These are phyloP conservation scores for Varecia variegata DNA, from an alignment of 2,797 vertebrate species.

Conservation along the genomic window DNA sequence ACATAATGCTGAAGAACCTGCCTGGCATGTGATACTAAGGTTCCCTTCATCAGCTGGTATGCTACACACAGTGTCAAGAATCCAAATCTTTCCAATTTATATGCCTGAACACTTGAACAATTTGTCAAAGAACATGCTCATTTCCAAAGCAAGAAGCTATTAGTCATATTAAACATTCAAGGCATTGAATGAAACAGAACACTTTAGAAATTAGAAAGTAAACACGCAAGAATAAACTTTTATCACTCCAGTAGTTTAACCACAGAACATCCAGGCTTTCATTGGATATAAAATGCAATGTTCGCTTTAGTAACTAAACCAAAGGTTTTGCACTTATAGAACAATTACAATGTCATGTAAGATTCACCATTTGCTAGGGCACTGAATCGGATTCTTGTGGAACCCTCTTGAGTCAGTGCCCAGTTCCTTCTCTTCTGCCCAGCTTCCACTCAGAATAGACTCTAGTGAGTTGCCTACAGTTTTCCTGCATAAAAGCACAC, in stretches of 20 bases:
- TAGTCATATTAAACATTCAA: constrained; percentile 78
- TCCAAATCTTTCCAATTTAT: constrained; percentile 73
- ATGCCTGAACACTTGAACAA: constrained; percentile 60
- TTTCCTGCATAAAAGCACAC: constrained; percentile 4
- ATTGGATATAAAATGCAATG: not conserved
- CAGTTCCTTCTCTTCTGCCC: not conserved
- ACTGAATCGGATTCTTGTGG: not conserved
- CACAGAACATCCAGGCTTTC: constrained; percentile 47
- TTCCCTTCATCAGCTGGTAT: constrained; percentile 58
- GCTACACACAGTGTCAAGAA: constrained; percentile 25
- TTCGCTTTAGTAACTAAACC: constrained; percentile 64
- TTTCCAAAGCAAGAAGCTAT: constrained; percentile 74
- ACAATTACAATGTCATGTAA: not conserved
- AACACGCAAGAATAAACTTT: constrained; percentile 74
- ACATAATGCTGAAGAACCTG: constrained; percentile 54
- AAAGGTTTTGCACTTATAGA: constrained; percentile 44
- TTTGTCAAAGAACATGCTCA: constrained; percentile 66
- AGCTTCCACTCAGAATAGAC: not conserved
- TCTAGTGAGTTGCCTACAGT: not conserved
- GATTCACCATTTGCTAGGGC: constrained; percentile 10
- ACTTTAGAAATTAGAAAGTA: constrained; percentile 73
- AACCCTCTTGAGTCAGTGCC: not conserved
- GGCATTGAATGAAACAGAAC: constrained; percentile 73
- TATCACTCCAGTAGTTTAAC: constrained; percentile 76
- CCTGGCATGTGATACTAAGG: constrained; percentile 49